These are phyloP conservation scores for Laupala kohalensis DNA, from an alignment of 1,140 invertebrate genomes.

Conservation along the genomic window DNA sequence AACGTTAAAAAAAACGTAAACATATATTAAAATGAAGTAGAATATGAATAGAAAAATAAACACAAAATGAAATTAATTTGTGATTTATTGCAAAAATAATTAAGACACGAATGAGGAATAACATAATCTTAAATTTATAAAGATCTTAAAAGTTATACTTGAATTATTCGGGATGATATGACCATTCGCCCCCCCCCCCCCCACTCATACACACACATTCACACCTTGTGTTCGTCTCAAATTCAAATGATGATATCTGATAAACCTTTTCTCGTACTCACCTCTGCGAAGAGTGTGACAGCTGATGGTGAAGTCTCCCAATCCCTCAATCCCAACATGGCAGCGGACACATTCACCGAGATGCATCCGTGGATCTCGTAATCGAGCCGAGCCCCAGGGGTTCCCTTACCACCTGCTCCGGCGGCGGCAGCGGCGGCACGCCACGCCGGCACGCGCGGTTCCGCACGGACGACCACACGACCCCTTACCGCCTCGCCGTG, in stretches of 20 bases:
- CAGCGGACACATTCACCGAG: slow-evolving; percentile 29
- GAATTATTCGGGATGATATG: too few species aligned
- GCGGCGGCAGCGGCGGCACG: slow-evolving; percentile 21
- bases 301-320: slow-evolving; percentile 34
- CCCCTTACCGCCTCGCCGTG: slow-evolving; percentile 60
- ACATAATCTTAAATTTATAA: not conserved
- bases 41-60: too few species aligned
- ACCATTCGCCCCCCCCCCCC: too few species aligned
- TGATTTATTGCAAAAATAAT: not conserved
- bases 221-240: too few species aligned
- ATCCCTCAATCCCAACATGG: slow-evolving; percentile 30
- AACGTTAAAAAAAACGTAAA: too few species aligned
- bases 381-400: not conserved
- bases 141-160: too few species aligned
- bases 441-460: slow-evolving; percentile 28
- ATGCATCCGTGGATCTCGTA: slow-evolving; percentile 29
- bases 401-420: not conserved
- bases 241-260: too few species aligned
- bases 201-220: too few species aligned
- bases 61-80: not conserved
- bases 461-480: slow-evolving; percentile 30
- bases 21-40: too few species aligned
- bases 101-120: not conserved
- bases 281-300: slow-evolving; percentile 35
- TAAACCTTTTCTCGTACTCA: too few species aligned